Base-by-base conservation (phyloP, 2,888 invertebrate species). In the Ennomos fuscantarius region DNA sequence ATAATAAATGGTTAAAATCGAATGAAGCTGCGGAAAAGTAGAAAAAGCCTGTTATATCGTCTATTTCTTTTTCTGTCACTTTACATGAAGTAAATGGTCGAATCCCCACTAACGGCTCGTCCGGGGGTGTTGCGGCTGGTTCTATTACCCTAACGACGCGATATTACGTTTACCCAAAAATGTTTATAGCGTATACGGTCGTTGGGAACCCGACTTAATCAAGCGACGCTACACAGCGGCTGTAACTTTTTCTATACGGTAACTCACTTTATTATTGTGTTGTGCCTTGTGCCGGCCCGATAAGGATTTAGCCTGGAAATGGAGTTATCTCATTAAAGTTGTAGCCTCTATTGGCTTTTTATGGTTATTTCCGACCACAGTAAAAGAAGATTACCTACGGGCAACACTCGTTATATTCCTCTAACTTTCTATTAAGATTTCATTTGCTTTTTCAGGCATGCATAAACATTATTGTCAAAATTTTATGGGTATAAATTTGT, bases 161-260 rank as follows among this genome's bases (percentile, higher is more conserved):
- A 84, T 90, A 90, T 91, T 89, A 88, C 88, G 81, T 86, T 86
- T 86, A 87, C 87, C 87, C 87, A 87, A 89, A 89, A 87, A 86
- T 87, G 81, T 87, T 86, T 87, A 87, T 84, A 75, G 84, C 79
- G 70, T 75, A 76, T 79, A 75, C 74, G 78, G 76, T 79, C 81
- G 81, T 87, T 87, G 68, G 69, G 68, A 70, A 70, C 75, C 82
- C 79, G 74, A 82, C 76, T 83, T 90, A 90, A 90, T 90, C 90
- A 90, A 85, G 81, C 81, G 76, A 73, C 71, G 78, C 73, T 78
- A 78, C 77, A 75, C 46, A 65, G 72, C 62, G 68, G 68, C 68
- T 61, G 66, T 76, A 73, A 74, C 72, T 76, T 79, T 78, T 78
- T 78, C 73, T 72, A 62, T 68, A 69, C 62, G 48, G 65, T 59